phyloP scores from a whole-genome alignment of 2,888 invertebrate species.

The Tortrix viridana region DNA sequence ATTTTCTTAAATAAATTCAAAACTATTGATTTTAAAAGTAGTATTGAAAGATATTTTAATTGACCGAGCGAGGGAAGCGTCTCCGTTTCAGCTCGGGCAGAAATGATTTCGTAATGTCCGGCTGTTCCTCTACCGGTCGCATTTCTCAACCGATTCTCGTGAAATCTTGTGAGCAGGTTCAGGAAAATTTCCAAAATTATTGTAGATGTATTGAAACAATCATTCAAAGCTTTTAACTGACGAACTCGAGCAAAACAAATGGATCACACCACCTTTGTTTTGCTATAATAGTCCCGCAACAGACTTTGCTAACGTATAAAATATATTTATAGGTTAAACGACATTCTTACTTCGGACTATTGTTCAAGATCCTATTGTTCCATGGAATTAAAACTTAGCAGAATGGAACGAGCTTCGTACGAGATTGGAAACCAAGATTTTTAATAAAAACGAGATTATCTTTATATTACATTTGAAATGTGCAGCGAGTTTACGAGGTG shows the following conservation, averaged over 20 bases:
- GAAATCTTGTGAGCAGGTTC: too few relatives aligned
- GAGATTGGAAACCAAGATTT: constrained; percentile 9
- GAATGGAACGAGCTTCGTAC: constrained; percentile 10
- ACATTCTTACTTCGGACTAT: constrained; percentile 20
- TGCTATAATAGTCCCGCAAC: constrained; percentile 1
- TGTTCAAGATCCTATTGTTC: constrained; percentile 29
- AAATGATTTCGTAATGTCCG: too few relatives aligned
- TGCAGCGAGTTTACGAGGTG: neutral
- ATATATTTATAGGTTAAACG: constrained; percentile 26
- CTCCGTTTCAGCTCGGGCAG: too few relatives aligned
- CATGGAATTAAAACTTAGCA: constrained; percentile 24
- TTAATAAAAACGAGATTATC: neutral
- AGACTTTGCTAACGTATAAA: constrained; percentile 1
- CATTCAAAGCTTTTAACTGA: neutral
- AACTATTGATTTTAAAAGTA: too few relatives aligned
- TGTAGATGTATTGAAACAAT: too few relatives aligned
- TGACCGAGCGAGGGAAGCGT: too few relatives aligned
- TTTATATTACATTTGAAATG: neutral
- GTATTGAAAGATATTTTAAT: too few relatives aligned
- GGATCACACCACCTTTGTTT: neutral
- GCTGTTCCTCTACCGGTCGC: too few relatives aligned
- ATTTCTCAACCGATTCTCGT: too few relatives aligned
- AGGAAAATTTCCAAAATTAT: too few relatives aligned
- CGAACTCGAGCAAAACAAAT: neutral
- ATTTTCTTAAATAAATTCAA: too few relatives aligned